These are phyloP conservation scores for Chrysodeixis includens DNA, from an alignment of 2,888 invertebrate species.

Conservation along the genomic window DNA sequence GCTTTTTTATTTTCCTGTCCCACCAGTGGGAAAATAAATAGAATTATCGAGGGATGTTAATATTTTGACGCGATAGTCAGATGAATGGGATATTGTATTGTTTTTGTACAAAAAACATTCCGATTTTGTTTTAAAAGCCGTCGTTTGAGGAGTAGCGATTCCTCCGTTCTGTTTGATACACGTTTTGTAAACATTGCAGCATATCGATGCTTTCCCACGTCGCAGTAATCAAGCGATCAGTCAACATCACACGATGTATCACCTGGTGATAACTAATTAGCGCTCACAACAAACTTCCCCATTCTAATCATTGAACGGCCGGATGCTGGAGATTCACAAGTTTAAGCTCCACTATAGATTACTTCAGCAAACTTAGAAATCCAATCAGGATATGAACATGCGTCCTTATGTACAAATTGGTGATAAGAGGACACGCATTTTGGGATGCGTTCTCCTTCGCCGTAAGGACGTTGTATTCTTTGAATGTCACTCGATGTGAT, in stretches of 20 bases:
- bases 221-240: constrained; percentile 60
- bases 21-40: constrained; percentile 84
- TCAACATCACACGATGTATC: constrained; percentile 64
- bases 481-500: too few species aligned
- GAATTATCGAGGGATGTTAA: constrained; percentile 72
- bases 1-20: constrained; percentile 71
- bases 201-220: constrained; percentile 53
- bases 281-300: constrained; percentile 43
- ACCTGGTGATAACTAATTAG: constrained; percentile 61
- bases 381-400: neutral
- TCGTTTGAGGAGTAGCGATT: neutral
- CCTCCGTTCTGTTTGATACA: neutral
- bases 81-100: constrained; percentile 44
- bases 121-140: constrained; percentile 3
- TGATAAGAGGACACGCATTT: too few species aligned
- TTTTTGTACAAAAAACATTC: constrained; percentile 27
- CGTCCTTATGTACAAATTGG: too few species aligned
- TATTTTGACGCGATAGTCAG: constrained; percentile 53
- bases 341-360: neutral
- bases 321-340: constrained; percentile 29
- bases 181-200: neutral
- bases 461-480: too few species aligned
- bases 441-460: too few species aligned
- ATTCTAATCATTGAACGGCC: constrained; percentile 29
- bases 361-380: neutral